Evolutionary conservation across 2,113 vertebrate genomes (phyloP), one percentile per base, ranked within the genome.

Genomic region (Antidorcas marsupialis): DNA sequence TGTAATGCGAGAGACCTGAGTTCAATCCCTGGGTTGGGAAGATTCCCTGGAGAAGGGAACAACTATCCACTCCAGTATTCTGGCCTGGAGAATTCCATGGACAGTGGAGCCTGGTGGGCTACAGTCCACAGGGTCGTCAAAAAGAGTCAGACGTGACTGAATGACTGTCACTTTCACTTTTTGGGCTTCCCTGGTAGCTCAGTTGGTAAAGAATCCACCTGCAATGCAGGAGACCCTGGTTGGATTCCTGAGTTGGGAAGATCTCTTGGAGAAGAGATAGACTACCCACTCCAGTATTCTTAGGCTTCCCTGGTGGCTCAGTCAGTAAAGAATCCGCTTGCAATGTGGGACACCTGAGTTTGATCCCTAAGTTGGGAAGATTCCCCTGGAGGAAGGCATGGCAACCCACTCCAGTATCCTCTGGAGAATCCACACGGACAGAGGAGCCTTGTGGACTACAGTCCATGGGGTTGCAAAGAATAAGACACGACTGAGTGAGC

Each of bases 81-180:
- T 71, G n/a, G 64, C n/a, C 64, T 71, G 17, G 64, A 36, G n/a
- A 71, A 71, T 36, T 71, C n/a, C 64, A 71, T 36, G n/a, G 64
- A 71, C 64, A 67, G 9, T 4, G 64, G 64, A 36, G n/a, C 64
- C 64, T 71, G 17, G 17, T 71, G n/a, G 64, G 17, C 9, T 36
- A 71, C 9, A 71, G n/a, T 36, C n/a, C 64, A 71, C 1, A 0
- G n/a, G 17, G 4, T 71, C 1, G 0, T 50, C 47, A 50, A 21
- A 67, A 10, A 67, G n/a, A 71, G n/a, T 71, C 64, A 71, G 4
- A 71, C 2, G 0, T 21, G 64, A 71, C 64, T 71, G n/a, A 36
- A 19, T 9, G 64, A 36, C n/a, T 71, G 36, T 71, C 9, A 67
- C 8, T 67, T 36, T 67, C 64, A 71, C 64, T 36, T 71, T 71